Base-by-base conservation (phyloP, 2,888 invertebrate genomes). In the Pseudanteris insignis region DNA sequence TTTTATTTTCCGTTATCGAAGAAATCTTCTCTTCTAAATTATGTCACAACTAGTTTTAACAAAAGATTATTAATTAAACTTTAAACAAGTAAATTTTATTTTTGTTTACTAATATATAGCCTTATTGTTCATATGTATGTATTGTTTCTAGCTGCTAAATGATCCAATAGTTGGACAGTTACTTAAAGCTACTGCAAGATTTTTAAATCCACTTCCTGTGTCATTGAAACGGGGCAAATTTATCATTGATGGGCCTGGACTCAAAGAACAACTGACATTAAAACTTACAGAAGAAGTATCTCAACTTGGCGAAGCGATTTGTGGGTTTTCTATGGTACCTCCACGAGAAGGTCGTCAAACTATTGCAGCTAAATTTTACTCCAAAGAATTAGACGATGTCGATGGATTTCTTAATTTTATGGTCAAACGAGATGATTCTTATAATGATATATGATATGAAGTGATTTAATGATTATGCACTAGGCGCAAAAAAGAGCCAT, bases 341-440 rank as follows among this genome's bases (percentile, higher is more conserved):
- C 88, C 88, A 1, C 86, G 88, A 78, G 84, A 86, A 0, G 96
- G 96, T 0, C 86, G 89, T 25, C 89, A 89, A 64, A 91, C 92
- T 10, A 87, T 96, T 61, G 88, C 90, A 13, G 94, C 90, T 11
- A 95, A 94, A 77, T 96, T 96, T 80, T 85, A 86, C 38, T 92
- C 93, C 7, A 91, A 89, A 70, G 93, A 96, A 78, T 84, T 96
- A 68, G 88, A 89, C 63, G 95, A 96, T 75, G 92, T 95, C 1
- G 94, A 95, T 72, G 95, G 96, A 1, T 93, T 89, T 80, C 78
- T 88, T n/a, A 86, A 88, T 40, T 88, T 92, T 67, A 86, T 86
- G 81, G 89, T 92, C 4, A 83, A 83, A 63, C 78, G 82, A 2
- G 82, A 81, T 10, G 73, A 77, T 10, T 83, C 81, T 14, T 50